Evolutionary conservation across 2,113 vertebrate species (phyloP).

Genomic region (Poeciliopsis retropinna): DNA sequence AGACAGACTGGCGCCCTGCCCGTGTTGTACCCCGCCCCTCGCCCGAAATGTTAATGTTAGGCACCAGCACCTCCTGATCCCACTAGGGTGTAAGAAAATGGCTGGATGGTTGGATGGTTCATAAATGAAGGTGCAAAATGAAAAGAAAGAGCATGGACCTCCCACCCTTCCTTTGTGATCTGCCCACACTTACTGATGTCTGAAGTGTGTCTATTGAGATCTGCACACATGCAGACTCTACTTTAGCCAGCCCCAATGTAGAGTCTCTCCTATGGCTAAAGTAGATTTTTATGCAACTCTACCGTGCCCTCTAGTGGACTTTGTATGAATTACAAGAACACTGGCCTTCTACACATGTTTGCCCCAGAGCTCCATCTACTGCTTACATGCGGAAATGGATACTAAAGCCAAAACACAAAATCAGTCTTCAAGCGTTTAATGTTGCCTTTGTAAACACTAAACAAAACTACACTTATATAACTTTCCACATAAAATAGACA

Average conservation of each 20-base stretch:
- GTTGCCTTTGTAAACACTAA: conserved; percentile 10
- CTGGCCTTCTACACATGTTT: not conserved
- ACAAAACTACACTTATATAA: conserved; percentile 23
- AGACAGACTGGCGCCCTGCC: no score
- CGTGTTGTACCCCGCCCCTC: no score
- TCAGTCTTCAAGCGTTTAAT: conserved; percentile 27
- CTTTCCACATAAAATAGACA: conserved; percentile 19
- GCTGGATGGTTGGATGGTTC: no score
- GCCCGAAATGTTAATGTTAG: no score
- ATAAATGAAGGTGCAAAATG: no score
- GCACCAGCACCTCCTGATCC: no score
- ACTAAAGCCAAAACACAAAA: not conserved
- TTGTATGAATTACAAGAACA: not conserved
- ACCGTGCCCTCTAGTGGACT: conserved; percentile 37
- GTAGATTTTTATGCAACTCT: not conserved
- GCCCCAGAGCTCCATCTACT: conserved; percentile 49
- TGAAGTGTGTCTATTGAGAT: not conserved
- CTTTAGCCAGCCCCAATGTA: not conserved
- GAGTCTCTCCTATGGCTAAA: not conserved
- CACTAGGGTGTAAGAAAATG: no score
- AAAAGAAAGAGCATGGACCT: no score
- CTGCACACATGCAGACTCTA: not conserved
- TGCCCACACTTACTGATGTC: not conserved
- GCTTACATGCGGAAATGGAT: conserved; percentile 23
- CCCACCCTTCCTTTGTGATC: not conserved